A percentile compares a stretch with the other conserved stretches of the same genome.
Evolutionary conservation across 2,113 vertebrate species (phyloP).

Genomic region (Ursus arctos): DNA sequence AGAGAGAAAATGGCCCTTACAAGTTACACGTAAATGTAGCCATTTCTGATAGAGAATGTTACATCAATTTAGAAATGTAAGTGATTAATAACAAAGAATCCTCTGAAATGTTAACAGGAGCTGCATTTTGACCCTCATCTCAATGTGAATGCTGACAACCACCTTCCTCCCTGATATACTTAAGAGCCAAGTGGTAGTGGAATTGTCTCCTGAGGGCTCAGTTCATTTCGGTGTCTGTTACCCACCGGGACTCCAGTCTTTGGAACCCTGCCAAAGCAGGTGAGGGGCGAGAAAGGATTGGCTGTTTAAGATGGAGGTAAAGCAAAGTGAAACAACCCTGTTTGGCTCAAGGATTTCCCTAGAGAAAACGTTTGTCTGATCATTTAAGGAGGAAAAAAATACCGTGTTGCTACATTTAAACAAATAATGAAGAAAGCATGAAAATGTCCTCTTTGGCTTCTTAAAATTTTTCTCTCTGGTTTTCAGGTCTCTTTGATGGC

Average conservation of each 20-base stretch:
- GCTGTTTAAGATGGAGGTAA: background rate
- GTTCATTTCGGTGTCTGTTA: conserved; percentile 54
- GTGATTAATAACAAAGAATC: background rate
- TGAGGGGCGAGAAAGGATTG: background rate
- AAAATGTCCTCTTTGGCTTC: conserved; percentile 28
- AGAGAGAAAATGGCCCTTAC: background rate
- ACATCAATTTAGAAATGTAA: conserved; percentile 15
- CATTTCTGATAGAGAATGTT: background rate
- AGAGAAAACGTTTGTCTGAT: conserved; percentile 42
- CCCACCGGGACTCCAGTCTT: background rate
- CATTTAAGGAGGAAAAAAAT: background rate
- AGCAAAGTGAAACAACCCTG: conserved; percentile 17
- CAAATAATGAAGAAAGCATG: conserved; percentile 38
- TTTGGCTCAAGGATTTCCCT: conserved; percentile 48
- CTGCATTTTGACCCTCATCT: conserved; percentile 32
- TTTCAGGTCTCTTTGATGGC: conserved; percentile 4
- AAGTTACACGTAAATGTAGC: background rate
- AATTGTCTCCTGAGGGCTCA: background rate
- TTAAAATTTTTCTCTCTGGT: background rate
- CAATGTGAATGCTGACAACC: conserved; percentile 22
- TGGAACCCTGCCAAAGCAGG: background rate
- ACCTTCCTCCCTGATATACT: background rate
- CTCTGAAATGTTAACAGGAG: conserved; percentile 30
- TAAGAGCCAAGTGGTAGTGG: background rate
- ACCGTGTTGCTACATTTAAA: conserved; percentile 42